Evolutionary conservation across 2,888 invertebrate species (phyloP).

Genomic region (Salticus scenicus): DNA sequence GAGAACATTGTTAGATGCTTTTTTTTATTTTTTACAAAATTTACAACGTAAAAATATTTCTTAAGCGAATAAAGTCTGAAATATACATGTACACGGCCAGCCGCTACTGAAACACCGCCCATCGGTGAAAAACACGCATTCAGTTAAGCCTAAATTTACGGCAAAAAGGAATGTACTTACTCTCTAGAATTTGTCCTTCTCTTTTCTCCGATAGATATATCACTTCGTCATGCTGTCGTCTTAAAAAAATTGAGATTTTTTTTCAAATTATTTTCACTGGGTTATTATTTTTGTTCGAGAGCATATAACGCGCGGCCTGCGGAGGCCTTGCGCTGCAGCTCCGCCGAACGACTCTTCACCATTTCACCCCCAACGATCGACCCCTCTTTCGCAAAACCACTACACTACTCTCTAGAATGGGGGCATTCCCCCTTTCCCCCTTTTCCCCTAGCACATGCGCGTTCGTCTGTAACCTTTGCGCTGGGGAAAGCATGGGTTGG

Average conservation of each 20-base stretch:
- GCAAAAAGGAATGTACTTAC: slow-evolving; percentile 44
- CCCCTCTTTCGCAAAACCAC: slow-evolving; percentile 65
- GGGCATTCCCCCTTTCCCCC: slow-evolving; percentile 51
- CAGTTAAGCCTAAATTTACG: slow-evolving; percentile 64
- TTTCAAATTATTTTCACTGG: neutral
- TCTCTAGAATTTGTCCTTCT: slow-evolving; percentile 27
- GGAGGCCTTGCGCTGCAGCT: slow-evolving; percentile 55
- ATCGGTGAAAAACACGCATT: slow-evolving; percentile 52
- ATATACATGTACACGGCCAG: slow-evolving; percentile 57
- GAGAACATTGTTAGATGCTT: too few species aligned
- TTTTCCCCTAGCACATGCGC: slow-evolving; percentile 66
- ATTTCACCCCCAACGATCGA: slow-evolving; percentile 57
- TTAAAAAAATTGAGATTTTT: neutral
- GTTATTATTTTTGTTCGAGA: slow-evolving; percentile 24
- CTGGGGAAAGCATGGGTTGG: slow-evolving; percentile 61
- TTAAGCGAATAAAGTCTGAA: too few species aligned
- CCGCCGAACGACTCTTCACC: slow-evolving; percentile 49
- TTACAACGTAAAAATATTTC: too few species aligned
- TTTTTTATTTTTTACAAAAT: too few species aligned
- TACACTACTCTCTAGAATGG: slow-evolving; percentile 69
- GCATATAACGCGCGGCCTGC: slow-evolving; percentile 55
- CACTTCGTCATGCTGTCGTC: neutral
- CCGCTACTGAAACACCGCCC: slow-evolving; percentile 49
- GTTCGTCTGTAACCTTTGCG: slow-evolving; percentile 69
- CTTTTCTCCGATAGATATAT: slow-evolving; percentile 15